Base-by-base conservation (phyloP, 2,888 invertebrate species). In the Ctenicera cuprea region DNA sequence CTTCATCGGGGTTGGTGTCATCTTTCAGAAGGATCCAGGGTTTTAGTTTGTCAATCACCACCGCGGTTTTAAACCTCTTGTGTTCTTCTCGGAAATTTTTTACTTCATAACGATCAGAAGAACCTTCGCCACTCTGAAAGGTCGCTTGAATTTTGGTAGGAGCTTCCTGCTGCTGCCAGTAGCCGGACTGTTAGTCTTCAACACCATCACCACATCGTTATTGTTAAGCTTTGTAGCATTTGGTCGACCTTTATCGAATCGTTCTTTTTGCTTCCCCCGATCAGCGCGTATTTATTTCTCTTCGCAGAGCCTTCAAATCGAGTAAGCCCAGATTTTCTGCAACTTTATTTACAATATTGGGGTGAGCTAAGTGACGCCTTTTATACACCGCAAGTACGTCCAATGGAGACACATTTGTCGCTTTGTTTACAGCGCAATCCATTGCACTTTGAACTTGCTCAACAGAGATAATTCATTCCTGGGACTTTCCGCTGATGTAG, bases 381-480 rank as follows among this genome's bases (percentile, higher is more conserved):
- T 57, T 57, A 14, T 33, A 57, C 3, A 30, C 33, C 1, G 33
- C 16, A 14, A 57, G 12, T 3, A n/a, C 57, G 30, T 57, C 33
- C 14, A 57, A 33, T 3, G 57, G 57, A 5, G 4, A 11, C 1
- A 22, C 33, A 2, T 33, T 38, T 16, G 22, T 59, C 3, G 38
- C 38, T 38, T 37, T 38, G 9, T 14, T 54, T 14, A 50, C 7
- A 26, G 30, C 26, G 1, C 4, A 37, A 22, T 67, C 57, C 5
- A 67, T 20, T 16, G 66, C 54, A 14, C 41, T 43, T 57, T 67
- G 43, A 0, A 57, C 30, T 37, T 57, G 22, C 43, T 67, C 43
- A 4, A 43, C 16, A n/a, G n/a, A n/a, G n/a, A n/a, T n/a, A 18
- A 26, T 2, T 0, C 9, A 12, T 67, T 57, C 66, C 57, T 18